Conservation (phyloP, 2,888 invertebrate species). For the Clunio marinus region DNA sequence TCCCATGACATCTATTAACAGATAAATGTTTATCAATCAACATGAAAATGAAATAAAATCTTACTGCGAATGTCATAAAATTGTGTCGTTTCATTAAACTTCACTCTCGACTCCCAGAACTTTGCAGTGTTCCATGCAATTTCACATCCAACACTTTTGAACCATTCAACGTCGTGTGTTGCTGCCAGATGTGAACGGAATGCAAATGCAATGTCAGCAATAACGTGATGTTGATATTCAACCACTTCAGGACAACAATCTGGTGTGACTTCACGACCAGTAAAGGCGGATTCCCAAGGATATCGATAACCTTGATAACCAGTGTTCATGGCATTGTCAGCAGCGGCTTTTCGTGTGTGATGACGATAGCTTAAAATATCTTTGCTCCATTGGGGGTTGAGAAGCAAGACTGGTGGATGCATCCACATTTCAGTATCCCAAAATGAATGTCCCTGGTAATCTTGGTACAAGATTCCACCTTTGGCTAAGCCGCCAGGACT, state of each 20-base stretch:
- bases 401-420: conserved; percentile 55
- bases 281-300: conserved; percentile 62
- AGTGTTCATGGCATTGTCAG: conserved; percentile 53
- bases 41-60: conserved; percentile 6
- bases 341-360: conserved; percentile 53
- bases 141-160: conserved; percentile 57
- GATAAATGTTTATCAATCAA: background rate
- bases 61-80: conserved; percentile 55
- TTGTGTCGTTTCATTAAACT: conserved; percentile 53
- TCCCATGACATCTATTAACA: conserved; percentile 57
- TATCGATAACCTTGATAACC: conserved; percentile 56
- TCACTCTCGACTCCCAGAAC: conserved; percentile 57
- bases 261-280: conserved; percentile 58
- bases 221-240: conserved; percentile 57
- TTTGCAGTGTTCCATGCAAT: conserved; percentile 57
- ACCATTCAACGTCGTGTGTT: conserved; percentile 43
- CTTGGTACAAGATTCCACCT: conserved; percentile 48
- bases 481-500: conserved; percentile 59
- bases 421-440: conserved; percentile 66
- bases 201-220: conserved; percentile 58
- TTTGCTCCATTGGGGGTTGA: conserved; percentile 54
- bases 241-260: conserved; percentile 56
- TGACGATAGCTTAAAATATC: conserved; percentile 55
- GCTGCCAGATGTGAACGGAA: conserved; percentile 46
- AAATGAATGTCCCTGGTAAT: conserved; percentile 58